phyloP scores from a whole-genome alignment of 1,140 invertebrate species.

The Drosophila saltans region DNA sequence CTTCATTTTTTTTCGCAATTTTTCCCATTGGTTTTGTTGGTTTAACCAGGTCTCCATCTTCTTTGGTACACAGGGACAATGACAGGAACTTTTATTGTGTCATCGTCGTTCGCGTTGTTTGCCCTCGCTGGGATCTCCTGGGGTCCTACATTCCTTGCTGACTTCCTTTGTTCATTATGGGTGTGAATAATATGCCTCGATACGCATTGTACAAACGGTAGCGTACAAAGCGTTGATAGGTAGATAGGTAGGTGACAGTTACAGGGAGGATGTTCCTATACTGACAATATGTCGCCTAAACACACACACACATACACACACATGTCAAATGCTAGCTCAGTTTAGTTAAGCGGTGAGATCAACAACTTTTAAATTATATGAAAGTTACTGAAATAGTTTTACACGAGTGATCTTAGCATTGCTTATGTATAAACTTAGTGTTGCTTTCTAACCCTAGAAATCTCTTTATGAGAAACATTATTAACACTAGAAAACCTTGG shows the following conservation, averaged over 20 bases:
- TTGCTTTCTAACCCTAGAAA: too few relatives aligned
- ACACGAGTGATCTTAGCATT: too few relatives aligned
- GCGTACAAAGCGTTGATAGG: background rate
- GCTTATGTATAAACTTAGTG: too few relatives aligned
- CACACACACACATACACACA: background rate
- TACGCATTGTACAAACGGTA: conserved; percentile 35
- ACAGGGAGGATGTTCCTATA: background rate
- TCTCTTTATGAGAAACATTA: too few relatives aligned
- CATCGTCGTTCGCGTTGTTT: conserved; percentile 34
- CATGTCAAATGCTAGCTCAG: conserved; percentile 26
- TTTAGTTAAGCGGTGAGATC: background rate
- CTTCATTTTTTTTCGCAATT: background rate
- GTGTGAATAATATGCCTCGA: conserved; percentile 64
- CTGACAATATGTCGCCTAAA: too few relatives aligned
- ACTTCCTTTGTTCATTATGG: conserved; percentile 65
- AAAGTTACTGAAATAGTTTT: too few relatives aligned
- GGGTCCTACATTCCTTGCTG: background rate
- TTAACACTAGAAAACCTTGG: too few relatives aligned
- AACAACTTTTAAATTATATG: background rate
- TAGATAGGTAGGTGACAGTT: background rate
- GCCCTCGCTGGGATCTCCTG: conserved; percentile 20
- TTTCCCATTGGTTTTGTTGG: conserved; percentile 37
- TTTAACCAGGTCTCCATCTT: conserved; percentile 5
- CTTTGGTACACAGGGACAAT: background rate
- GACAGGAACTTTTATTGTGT: conserved; percentile 48